Evolutionary conservation across 2,888 invertebrate genomes (phyloP).

Genomic region (Galeopsomyia nigrocyanea): DNA sequence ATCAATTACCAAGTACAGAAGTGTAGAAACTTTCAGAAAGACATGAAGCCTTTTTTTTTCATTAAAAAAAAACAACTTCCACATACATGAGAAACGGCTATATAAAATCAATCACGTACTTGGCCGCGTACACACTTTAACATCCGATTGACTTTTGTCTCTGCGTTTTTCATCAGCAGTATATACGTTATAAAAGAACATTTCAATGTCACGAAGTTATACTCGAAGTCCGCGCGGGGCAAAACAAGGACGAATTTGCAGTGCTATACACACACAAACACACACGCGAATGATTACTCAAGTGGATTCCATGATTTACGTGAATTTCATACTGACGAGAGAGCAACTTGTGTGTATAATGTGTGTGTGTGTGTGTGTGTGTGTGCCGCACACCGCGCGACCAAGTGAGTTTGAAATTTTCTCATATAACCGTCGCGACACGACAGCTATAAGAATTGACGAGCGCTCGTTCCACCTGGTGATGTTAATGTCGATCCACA

Average conservation of each 20-base stretch:
- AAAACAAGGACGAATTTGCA: constrained; percentile 29
- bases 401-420: constrained; percentile 24
- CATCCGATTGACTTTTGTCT: constrained; percentile 30
- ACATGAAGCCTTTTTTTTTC: no score
- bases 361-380: no score
- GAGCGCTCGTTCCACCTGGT: constrained; percentile 30
- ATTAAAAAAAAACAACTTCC: no score
- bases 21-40: no score
- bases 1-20: no score
- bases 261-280: no score
- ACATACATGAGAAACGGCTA: no score
- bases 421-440: constrained; percentile 27
- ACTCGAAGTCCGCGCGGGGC: not conserved
- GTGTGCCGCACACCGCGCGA: no score
- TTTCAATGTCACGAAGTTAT: constrained; percentile 16
- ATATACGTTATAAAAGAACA: constrained; percentile 13
- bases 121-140: not conserved
- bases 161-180: constrained; percentile 11
- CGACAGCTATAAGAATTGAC: constrained; percentile 34
- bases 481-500: constrained; percentile 25
- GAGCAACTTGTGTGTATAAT: no score
- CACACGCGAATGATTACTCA: constrained; percentile 11
- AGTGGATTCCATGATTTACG: constrained; percentile 40
- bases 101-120: no score
- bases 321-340: constrained; percentile 30